Conservation (phyloP, 2,888 invertebrate species). For the Diplolepis rosae region DNA sequence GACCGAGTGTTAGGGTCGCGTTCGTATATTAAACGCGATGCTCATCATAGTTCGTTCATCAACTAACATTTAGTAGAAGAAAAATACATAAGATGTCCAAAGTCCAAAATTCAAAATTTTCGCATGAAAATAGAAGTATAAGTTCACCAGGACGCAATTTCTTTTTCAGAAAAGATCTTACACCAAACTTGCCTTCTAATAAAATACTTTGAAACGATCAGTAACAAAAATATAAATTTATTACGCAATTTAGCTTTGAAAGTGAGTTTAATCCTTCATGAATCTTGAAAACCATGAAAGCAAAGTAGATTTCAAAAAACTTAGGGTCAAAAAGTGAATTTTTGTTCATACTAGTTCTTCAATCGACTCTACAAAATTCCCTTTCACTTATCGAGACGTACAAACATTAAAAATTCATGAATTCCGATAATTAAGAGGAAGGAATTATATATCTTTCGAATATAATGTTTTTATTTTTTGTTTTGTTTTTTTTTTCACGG, state of each 20-base stretch:
- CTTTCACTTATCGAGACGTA: too few relatives aligned
- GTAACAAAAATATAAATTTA: not conserved
- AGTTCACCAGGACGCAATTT: constrained; percentile 12
- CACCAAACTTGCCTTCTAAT: not conserved
- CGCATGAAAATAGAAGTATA: constrained; percentile 12
- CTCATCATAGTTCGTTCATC: constrained; percentile 20
- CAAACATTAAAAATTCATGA: too few relatives aligned
- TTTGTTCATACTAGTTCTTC: too few relatives aligned
- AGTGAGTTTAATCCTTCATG: not conserved
- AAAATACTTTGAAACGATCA: not conserved
- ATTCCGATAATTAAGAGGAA: too few relatives aligned
- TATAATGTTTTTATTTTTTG: too few relatives aligned
- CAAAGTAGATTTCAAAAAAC: too few relatives aligned
- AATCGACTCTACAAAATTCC: too few relatives aligned
- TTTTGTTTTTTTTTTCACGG: too few relatives aligned
- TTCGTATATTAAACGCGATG: constrained; percentile 25
- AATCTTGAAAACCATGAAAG: not conserved
- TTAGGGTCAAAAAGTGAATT: too few relatives aligned
- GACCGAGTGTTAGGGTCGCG: constrained; percentile 28
- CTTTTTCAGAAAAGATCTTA: not conserved
- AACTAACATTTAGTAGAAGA: not conserved
- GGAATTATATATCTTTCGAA: too few relatives aligned
- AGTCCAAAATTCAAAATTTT: constrained; percentile 14
- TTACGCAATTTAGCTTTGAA: too few relatives aligned
- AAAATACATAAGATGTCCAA: constrained; percentile 20